These are phyloP conservation scores for Drosophila trichaetosa DNA, from an alignment of 2,888 invertebrate genomes.

Conservation along the genomic window DNA sequence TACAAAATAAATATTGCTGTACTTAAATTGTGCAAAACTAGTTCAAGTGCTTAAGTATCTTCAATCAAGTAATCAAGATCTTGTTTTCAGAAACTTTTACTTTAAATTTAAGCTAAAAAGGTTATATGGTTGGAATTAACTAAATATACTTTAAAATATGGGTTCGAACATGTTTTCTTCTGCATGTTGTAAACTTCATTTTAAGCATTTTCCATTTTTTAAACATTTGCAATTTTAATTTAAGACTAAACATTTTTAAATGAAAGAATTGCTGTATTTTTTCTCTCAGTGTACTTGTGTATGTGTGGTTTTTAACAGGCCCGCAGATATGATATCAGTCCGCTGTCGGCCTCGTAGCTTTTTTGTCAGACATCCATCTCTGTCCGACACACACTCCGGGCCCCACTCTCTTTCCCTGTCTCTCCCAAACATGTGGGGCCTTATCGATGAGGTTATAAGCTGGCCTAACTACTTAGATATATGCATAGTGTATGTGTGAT, in stretches of 20 bases:
- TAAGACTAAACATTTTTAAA: not conserved
- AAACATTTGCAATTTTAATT: not conserved
- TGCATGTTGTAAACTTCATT: not conserved
- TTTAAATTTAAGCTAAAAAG: not conserved
- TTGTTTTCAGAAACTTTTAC: not conserved
- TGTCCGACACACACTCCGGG: slow-evolving; percentile 3
- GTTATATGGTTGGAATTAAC: not conserved
- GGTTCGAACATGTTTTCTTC: not conserved
- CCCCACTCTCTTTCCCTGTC: slow-evolving; percentile 1
- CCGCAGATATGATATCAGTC: slow-evolving; percentile 54
- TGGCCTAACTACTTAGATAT: slow-evolving; percentile 38
- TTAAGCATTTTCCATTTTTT: not conserved
- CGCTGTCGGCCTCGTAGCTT: slow-evolving; percentile 30
- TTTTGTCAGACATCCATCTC: slow-evolving; percentile 10
- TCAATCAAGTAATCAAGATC: not conserved
- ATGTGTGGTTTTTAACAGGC: slow-evolving; percentile 18
- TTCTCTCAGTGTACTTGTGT: not conserved
- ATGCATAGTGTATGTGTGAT: slow-evolving; percentile 3
- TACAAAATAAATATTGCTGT: not conserved
- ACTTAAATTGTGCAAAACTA: not conserved
- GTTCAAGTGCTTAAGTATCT: not conserved
- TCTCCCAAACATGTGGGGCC: slow-evolving; percentile 25
- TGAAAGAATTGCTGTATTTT: not conserved
- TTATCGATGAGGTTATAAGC: slow-evolving; percentile 61
- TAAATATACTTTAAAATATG: not conserved